Percentiles rank a stretch among this genome's conserved stretches.
Conservation (phyloP, 2,888 invertebrate genomes). For the Yponomeuta malinellus region DNA sequence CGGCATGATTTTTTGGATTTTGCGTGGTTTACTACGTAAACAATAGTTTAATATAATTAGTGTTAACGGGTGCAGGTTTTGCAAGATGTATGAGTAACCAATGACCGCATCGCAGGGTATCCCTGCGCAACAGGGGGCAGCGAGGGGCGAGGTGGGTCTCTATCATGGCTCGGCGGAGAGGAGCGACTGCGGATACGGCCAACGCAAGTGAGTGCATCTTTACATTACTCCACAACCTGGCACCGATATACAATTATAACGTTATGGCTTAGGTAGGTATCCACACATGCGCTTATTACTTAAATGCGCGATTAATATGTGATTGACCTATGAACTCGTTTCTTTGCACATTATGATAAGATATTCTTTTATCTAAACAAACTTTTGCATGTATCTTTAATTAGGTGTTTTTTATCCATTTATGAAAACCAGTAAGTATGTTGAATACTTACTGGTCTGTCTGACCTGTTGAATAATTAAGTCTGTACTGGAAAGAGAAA, state of each 20-base stretch:
- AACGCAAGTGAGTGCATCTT: conserved; percentile 14
- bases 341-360: not conserved
- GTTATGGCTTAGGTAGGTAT: not conserved
- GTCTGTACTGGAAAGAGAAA: not conserved
- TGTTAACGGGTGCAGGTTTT: conserved; percentile 49
- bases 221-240: not conserved
- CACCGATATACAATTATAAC: not conserved
- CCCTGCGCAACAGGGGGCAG: conserved; percentile 43
- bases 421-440: not conserved
- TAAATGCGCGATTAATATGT: not conserved
- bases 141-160: conserved; percentile 38
- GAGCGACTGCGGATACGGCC: conserved; percentile 9
- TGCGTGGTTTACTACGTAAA: conserved; percentile 35
- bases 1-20: not conserved
- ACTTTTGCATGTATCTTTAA: not conserved
- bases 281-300: not conserved
- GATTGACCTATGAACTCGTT: not conserved
- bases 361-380: not conserved
- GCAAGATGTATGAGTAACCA: conserved; percentile 63
- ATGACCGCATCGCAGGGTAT: conserved; percentile 62
- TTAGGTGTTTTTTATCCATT: not conserved
- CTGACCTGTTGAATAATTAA: conserved; percentile 1
- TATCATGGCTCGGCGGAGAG: conserved; percentile 30
- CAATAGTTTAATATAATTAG: conserved; percentile 30
- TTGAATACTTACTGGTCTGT: not conserved